A percentile compares a stretch with the other conserved stretches of the same genome.
These are phyloP conservation scores for Python bivittatus DNA, from an alignment of 2,113 vertebrate genomes.

Conservation along the genomic window DNA sequence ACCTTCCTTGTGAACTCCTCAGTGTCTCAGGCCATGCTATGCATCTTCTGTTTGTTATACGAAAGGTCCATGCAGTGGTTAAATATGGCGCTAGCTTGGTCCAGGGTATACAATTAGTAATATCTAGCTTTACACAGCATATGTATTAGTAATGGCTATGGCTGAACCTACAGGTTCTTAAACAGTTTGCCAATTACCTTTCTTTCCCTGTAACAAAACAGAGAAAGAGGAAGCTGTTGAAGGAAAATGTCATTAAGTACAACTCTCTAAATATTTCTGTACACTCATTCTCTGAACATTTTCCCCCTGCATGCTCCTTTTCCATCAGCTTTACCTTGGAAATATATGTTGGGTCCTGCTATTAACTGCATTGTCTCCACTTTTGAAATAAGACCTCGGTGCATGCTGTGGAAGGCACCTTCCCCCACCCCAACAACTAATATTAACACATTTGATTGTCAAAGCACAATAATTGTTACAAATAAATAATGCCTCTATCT, in stretches of 20 bases:
- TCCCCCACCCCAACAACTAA: background rate
- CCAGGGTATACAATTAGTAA: background rate
- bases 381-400: background rate
- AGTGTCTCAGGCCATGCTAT: too few relatives aligned
- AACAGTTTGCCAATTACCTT: background rate
- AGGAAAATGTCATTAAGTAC: background rate
- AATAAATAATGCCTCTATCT: background rate
- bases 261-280: background rate
- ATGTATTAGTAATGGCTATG: background rate
- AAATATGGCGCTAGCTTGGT: too few relatives aligned
- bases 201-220: background rate
- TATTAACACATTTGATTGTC: background rate
- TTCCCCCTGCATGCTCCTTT: background rate
- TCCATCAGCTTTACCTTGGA: background rate
- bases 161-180: background rate
- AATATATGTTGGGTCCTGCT: slow-evolving; percentile 8
- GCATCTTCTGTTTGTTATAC: too few relatives aligned
- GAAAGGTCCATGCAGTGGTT: too few relatives aligned
- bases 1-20: too few relatives aligned
- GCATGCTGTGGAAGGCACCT: background rate
- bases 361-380: background rate
- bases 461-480: background rate
- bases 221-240: background rate
- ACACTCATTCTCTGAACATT: background rate
- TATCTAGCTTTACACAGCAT: slow-evolving; percentile 10